A percentile compares a stretch with the other conserved stretches of the same genome.
Evolutionary conservation across 2,888 invertebrate genomes (phyloP).

Genomic region (Malthinus flaveolus): DNA sequence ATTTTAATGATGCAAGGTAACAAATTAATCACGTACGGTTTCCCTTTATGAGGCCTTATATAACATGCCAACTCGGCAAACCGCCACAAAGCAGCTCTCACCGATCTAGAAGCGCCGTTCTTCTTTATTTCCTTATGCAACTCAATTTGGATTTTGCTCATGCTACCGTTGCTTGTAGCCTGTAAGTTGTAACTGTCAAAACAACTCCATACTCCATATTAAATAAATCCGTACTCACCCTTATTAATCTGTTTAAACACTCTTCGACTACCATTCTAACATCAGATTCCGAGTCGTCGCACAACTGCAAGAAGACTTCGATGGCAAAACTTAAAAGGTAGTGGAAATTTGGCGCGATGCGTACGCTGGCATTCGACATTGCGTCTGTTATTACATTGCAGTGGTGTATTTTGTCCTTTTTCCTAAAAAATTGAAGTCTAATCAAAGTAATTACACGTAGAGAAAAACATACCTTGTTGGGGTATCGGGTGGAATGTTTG

Average conservation of each 20-base stretch:
- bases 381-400: constrained; percentile 75
- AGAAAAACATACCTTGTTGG: constrained; percentile 29
- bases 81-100: constrained; percentile 75
- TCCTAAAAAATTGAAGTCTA: constrained; percentile 54
- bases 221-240: constrained; percentile 47
- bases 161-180: constrained; percentile 67
- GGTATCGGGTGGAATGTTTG: constrained; percentile 38
- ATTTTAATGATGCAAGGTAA: constrained; percentile 75
- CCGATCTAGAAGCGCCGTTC: constrained; percentile 70
- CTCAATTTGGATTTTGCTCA: constrained; percentile 76
- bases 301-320: constrained; percentile 69
- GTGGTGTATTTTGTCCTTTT: constrained; percentile 75
- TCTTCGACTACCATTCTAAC: constrained; percentile 81
- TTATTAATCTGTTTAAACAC: constrained; percentile 76
- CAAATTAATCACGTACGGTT: constrained; percentile 75
- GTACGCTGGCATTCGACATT: constrained; percentile 65
- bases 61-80: constrained; percentile 76
- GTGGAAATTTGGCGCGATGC: constrained; percentile 63
- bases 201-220: too few relatives aligned
- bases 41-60: constrained; percentile 76
- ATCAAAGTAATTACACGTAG: background rate
- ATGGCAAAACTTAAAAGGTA: constrained; percentile 71
- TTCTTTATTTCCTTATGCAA: constrained; percentile 81
- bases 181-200: too few relatives aligned
- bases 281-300: constrained; percentile 78